phyloP scores from a whole-genome alignment of 2,113 vertebrate species.

The Pandion haliaetus region DNA sequence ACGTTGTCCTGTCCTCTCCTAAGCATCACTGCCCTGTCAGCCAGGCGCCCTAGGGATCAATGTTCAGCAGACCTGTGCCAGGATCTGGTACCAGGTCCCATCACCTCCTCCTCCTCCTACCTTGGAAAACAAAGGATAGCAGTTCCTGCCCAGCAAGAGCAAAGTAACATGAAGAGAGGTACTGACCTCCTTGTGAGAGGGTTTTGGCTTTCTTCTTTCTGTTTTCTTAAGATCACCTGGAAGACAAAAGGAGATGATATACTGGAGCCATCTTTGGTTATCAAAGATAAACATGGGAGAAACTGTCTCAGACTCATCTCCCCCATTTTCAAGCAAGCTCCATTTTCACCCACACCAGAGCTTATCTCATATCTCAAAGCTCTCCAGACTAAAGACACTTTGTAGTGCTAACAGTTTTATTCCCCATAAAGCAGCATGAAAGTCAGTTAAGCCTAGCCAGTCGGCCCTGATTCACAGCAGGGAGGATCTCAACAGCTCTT shows the following conservation, averaged over 20 bases:
- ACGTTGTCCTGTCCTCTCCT: not conserved
- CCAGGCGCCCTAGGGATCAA: not conserved
- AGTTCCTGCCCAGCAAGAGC: not conserved
- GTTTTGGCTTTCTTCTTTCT: constrained; percentile 56
- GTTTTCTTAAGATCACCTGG: constrained; percentile 64
- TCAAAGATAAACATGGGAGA: not conserved
- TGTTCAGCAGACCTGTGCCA: not conserved
- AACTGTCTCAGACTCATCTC: not conserved
- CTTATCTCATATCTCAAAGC: not conserved
- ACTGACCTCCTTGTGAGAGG: constrained; percentile 66
- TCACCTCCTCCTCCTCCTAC: not conserved
- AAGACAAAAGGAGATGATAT: constrained; percentile 38
- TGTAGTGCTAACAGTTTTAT: not conserved
- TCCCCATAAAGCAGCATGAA: not conserved
- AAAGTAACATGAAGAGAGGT: not conserved
- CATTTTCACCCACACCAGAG: not conserved
- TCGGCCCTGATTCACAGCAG: not conserved
- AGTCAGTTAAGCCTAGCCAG: not conserved
- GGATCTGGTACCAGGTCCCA: not conserved
- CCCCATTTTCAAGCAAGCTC: not conserved
- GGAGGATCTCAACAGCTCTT: not conserved
- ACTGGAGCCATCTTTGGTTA: not conserved
- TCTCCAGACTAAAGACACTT: not conserved
- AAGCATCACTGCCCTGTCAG: accelerated
- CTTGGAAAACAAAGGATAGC: not conserved